phyloP scores from a whole-genome alignment of 2,113 vertebrate species.

The Gallinago media region DNA sequence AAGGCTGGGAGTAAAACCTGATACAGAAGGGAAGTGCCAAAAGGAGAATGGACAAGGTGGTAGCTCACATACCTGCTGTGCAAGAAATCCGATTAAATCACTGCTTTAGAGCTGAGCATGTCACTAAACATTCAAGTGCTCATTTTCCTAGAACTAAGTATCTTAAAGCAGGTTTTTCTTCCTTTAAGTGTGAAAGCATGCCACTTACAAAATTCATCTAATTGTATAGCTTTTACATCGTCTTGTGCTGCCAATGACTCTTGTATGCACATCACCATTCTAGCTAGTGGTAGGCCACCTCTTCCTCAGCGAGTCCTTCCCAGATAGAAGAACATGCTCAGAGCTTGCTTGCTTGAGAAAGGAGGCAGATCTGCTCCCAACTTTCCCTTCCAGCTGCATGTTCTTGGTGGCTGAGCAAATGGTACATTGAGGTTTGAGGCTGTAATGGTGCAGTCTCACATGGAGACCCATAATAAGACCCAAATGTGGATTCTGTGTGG shows the following conservation, averaged over 20 bases:
- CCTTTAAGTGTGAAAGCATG: not conserved
- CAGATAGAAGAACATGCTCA: not conserved
- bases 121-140: not conserved
- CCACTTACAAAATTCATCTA: not conserved
- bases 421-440: not conserved
- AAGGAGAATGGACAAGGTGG: not conserved
- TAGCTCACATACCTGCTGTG: not conserved
- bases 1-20: not conserved
- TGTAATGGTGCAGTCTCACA: not conserved
- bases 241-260: not conserved
- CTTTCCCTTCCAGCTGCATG: not conserved
- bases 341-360: not conserved
- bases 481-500: not conserved
- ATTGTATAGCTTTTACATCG: not conserved
- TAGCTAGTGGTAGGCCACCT: not conserved
- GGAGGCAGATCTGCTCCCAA: not conserved
- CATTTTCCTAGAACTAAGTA: not conserved
- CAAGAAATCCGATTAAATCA: not conserved
- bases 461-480: rapidly evolving
- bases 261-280: not conserved
- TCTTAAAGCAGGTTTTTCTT: conserved; percentile 15
- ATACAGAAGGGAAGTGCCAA: not conserved
- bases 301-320: not conserved
- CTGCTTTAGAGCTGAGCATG: not conserved
- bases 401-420: not conserved